A percentile compares a stretch with the other conserved stretches of the same genome.
phyloP scores from a whole-genome alignment of 2,888 invertebrate genomes.

The Gnatocerus cornutus region DNA sequence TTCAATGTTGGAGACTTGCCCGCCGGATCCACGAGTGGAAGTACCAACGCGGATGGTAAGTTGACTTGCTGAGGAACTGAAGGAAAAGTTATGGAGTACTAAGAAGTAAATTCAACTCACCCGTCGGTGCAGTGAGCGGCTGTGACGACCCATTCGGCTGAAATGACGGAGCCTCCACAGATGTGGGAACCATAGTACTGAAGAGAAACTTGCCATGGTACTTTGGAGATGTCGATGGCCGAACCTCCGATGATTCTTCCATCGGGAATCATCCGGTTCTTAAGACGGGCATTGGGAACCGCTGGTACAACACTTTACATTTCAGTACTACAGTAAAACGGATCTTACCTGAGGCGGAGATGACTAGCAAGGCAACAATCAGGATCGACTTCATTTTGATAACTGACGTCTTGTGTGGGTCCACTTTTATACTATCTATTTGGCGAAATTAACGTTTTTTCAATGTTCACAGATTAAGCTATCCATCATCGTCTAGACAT shows the following conservation, averaged over 20 bases:
- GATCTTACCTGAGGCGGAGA: conserved; percentile 20
- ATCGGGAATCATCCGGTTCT: conserved; percentile 30
- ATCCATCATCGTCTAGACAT: too few relatives aligned
- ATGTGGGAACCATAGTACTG: conserved; percentile 71
- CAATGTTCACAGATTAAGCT: too few relatives aligned
- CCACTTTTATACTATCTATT: neutral
- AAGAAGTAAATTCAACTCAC: conserved; percentile 52
- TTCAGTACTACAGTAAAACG: neutral
- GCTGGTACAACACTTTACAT: neutral
- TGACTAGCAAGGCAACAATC: conserved; percentile 9
- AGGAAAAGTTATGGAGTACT: neutral
- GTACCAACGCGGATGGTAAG: conserved; percentile 47
- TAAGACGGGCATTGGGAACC: conserved; percentile 24
- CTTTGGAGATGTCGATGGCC: conserved; percentile 69
- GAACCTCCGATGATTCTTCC: conserved; percentile 70
- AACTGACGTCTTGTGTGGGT: neutral
- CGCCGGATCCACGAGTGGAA: conserved; percentile 40
- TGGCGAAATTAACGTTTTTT: neutral
- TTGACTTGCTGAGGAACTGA: conserved; percentile 12
- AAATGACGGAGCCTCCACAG: conserved; percentile 73
- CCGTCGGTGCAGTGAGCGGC: conserved; percentile 71
- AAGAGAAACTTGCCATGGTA: conserved; percentile 73
- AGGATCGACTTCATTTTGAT: conserved; percentile 16
- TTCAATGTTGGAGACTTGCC: conserved; percentile 42
- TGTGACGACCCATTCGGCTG: conserved; percentile 71